Percentiles rank a stretch among this genome's conserved stretches.
phyloP scores from a whole-genome alignment of 2,113 vertebrate genomes.

The Naja naja region DNA sequence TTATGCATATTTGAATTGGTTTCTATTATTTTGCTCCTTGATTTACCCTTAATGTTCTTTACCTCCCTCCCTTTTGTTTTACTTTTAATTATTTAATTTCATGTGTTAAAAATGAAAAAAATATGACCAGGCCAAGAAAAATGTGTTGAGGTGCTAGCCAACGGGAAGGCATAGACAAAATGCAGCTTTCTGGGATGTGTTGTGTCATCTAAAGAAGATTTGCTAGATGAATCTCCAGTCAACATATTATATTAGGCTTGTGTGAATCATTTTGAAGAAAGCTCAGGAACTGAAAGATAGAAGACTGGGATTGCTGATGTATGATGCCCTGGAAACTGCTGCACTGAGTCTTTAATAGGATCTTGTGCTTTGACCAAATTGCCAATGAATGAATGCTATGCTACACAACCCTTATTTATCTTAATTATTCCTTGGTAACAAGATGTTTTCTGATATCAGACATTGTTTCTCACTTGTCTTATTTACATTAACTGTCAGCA shows the following conservation, averaged over 20 bases:
- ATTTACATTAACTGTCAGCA: not conserved
- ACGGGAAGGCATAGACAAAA: not conserved
- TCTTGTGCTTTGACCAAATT: not conserved
- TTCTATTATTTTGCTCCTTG: constrained; percentile 54
- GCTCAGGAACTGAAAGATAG: not conserved
- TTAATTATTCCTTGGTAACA: not conserved
- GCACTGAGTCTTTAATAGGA: not conserved
- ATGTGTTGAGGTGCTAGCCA: not conserved
- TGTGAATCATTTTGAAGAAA: not conserved
- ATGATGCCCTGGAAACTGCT: not conserved
- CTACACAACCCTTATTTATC: not conserved
- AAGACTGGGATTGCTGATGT: not conserved
- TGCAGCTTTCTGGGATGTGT: not conserved
- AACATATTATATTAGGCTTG: not conserved
- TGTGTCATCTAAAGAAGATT: not conserved
- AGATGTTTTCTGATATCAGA: not conserved
- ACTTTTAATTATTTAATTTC: not conserved
- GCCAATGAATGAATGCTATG: not conserved
- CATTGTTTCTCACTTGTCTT: not conserved
- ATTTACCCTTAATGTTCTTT: constrained; percentile 71
- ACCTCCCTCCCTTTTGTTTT: not conserved
- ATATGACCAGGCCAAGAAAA: not conserved
- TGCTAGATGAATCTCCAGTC: not conserved
- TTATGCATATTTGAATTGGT: constrained; percentile 70
- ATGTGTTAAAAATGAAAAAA: not conserved